Evolutionary conservation across 2,797 vertebrate species (phyloP), one percentile per base, ranked within the genome.

Genomic region (Crax fasciolata): DNA sequence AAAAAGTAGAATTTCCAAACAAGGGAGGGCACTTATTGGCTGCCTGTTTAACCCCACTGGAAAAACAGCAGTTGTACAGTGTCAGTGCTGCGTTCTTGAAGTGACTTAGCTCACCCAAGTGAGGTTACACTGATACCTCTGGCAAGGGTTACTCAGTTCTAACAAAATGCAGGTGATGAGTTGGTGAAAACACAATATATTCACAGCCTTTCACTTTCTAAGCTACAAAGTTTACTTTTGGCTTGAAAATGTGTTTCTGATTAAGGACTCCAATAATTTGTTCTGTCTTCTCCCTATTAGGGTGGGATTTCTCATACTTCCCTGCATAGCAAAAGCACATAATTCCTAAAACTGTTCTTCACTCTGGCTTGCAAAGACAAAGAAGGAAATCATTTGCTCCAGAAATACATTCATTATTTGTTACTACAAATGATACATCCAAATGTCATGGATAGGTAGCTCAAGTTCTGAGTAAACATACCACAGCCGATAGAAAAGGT

Each of bases 281-380:
- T 76, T 91, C 63, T 32, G 27, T 39, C 28, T 49, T 76, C 55
- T 84, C 63, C 55, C 73, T 83, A 39, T 55, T 68, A 91, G 32
- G 35, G 52, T 55, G 57, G 59, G 13, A 48, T 66, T 46, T 83
- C 41, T 68, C 25, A 30, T 38, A 46, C 35, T 71, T 83, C 68
- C 57, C 10, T 79, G 46, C 44, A 55, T 35, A 76, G 18, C 19
- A 85, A 43, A 17, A 70, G n/a, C 20, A 49, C 38, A 44, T 6
- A 6, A 44, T 83, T 82, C 27, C 76, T 83, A 27, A 85, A 63
- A 59, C 28, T 72, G 35, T 75, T 75, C 54, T 49, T 80, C 44
- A 17, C 23, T 80, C 15, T 55, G 28, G 4, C 41, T 63, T 88
- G 25, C 32, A 68, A 79, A 87, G 62, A 23, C 32, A 92, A 84